Base-by-base conservation (phyloP, 2,797 vertebrate species). In the Gambusia yucatana region DNA sequence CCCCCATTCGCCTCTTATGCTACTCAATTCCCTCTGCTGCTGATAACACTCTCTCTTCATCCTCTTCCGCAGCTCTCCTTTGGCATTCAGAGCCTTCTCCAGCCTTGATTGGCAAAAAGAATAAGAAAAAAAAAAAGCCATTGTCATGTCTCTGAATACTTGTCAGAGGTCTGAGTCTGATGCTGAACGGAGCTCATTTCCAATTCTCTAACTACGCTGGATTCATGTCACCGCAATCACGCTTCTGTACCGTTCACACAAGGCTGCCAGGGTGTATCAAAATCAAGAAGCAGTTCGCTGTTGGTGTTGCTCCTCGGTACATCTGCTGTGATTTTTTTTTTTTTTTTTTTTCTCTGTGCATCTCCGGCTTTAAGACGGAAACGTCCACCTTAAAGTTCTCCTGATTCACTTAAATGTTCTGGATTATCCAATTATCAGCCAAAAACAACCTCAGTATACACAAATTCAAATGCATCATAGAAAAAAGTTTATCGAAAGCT, bases 1-100 rank as follows among this genome's bases (percentile, higher is more conserved):
- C 75, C 76, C 73, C 61, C 39, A 6, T 76, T 84, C 13, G 20
- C 46, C 70, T 81, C 79, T 82, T 73, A 61, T 46, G 72, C 72
- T 79, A 43, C 77, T 84, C 84, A 83, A 82, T 84, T 87, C 80
- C 55, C 84, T 79, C 63, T 52, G 84, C 82, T 76, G 80, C 67
- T 88, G 84, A 89, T 89, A 84, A 85, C 72, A 77, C 57, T 47
- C 77, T 77, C 87, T 84, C 80, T 81, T 84, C 77, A 84, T 76
- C 78, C 84, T 85, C 81, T 44, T 86, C 78, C 65, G 48, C 87
- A 63, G 72, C 76, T 76, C 82, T 81, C 1, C 2, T 77, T 76
- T 72, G 75, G 44, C 36, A 70, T 86, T 80, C 50, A 72, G 59
- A 80, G 59, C 33, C 44, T 78, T 84, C 84, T 83, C 65, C 28